Base-by-base conservation (phyloP, 2,888 invertebrate genomes). In the Dicroscelio sp. region DNA sequence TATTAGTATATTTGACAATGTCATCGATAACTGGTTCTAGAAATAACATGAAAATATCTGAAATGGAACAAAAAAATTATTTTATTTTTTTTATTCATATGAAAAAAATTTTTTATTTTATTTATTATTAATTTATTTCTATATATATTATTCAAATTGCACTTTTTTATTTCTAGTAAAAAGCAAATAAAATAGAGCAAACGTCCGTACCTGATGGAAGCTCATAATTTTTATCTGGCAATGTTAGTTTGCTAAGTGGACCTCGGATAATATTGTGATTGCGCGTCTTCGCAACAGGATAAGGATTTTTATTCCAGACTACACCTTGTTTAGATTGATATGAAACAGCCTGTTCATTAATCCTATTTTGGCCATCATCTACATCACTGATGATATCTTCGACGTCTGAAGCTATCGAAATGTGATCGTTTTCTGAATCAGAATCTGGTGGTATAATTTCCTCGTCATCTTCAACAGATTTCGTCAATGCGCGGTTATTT, bases 31-130 rank as follows among this genome's bases (percentile, higher is more conserved):
- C 65, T 65, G 31, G 31, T 30, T 65, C 65, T 6, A 65, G 31
- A 65, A 65, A 65, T 65, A 65, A 65, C 14, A 65, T 33, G n/a
- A 65, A 65, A 33, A 33, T 6, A 65, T 65, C 65, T 33, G 33
- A 65, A 65, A n/a, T n/a, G n/a, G n/a, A n/a, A n/a, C n/a, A n/a
- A n/a, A n/a, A n/a, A n/a, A n/a, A n/a, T n/a, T n/a, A n/a, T n/a
- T n/a, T n/a, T n/a, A n/a, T n/a, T n/a, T n/a, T n/a, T n/a, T n/a
- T n/a, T n/a, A n/a, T n/a, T n/a, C n/a, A n/a, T n/a, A n/a, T n/a
- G n/a, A n/a, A n/a, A n/a, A n/a, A n/a, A n/a, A n/a, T n/a, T n/a
- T n/a, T n/a, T n/a, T n/a, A n/a, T n/a, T n/a, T n/a, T n/a, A n/a
- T n/a, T n/a, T n/a, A n/a, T n/a, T n/a, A n/a, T n/a, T n/a, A n/a